Percentiles rank a stretch among this genome's conserved stretches.
These are phyloP conservation scores for Tetranychus cinnabarinus DNA, from an alignment of 1,140 invertebrate genomes.

Conservation along the genomic window DNA sequence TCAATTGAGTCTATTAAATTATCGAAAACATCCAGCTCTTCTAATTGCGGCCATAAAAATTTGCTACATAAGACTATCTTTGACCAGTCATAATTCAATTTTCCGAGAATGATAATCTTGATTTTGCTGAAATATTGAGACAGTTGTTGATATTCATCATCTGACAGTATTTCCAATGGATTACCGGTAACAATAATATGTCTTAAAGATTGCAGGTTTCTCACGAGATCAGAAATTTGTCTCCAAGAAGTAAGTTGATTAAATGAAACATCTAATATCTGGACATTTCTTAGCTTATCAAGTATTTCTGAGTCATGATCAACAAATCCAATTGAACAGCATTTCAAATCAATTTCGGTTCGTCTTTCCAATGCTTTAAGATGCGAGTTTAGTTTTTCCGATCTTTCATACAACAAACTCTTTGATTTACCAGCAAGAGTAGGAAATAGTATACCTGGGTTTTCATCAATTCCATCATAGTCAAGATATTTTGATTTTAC, in stretches of 20 bases:
- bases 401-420: background rate
- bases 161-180: background rate
- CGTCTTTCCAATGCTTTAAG: background rate
- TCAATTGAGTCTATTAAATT: background rate
- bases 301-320: background rate
- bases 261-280: background rate
- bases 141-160: background rate
- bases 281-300: background rate
- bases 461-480: background rate
- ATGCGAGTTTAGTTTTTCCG: background rate
- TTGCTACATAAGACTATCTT: background rate
- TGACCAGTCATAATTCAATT: background rate
- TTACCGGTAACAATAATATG: background rate
- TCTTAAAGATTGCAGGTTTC: background rate
- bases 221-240: background rate
- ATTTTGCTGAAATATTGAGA: background rate
- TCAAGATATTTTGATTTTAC: background rate
- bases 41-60: background rate
- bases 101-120: background rate
- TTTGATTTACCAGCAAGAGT: background rate
- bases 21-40: background rate
- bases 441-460: background rate
- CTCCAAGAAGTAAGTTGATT: background rate
- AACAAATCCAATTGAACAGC: background rate
- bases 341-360: background rate